A percentile compares a stretch with the other conserved stretches of the same genome.
phyloP scores from a whole-genome alignment of 2,888 invertebrate species.

The Zygogramma bicolorata region DNA sequence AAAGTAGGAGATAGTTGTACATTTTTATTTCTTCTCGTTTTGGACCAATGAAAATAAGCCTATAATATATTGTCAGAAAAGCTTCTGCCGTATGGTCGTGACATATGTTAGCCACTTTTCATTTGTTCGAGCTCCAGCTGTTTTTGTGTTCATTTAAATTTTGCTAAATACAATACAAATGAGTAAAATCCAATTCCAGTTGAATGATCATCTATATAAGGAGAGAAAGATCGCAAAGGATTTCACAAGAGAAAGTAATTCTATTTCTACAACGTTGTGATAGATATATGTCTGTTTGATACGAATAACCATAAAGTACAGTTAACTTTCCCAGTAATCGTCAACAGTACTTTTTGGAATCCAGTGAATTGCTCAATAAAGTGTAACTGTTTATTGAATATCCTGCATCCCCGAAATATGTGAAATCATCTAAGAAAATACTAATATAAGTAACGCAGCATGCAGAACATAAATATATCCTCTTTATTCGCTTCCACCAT shows the following conservation, averaged over 20 bases:
- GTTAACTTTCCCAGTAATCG: not conserved
- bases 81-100: too few species aligned
- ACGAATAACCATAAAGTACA: not conserved
- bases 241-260: not conserved
- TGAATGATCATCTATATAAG: not conserved
- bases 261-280: not conserved
- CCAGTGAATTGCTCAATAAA: not conserved
- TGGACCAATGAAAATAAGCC: too few species aligned
- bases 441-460: not conserved
- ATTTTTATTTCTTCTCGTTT: too few species aligned
- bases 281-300: too few species aligned
- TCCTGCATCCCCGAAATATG: not conserved
- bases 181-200: not conserved
- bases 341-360: not conserved
- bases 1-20: too few species aligned
- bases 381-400: not conserved
- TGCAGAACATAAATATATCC: slow-evolving; percentile 3
- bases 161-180: too few species aligned
- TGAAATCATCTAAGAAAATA: not conserved
- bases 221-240: not conserved
- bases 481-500: not conserved
- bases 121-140: too few species aligned
- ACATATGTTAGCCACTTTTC: too few species aligned
- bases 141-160: too few species aligned
- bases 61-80: too few species aligned